Evolutionary conservation across 2,797 vertebrate genomes (phyloP).

Genomic region (Esox masquinongy): DNA sequence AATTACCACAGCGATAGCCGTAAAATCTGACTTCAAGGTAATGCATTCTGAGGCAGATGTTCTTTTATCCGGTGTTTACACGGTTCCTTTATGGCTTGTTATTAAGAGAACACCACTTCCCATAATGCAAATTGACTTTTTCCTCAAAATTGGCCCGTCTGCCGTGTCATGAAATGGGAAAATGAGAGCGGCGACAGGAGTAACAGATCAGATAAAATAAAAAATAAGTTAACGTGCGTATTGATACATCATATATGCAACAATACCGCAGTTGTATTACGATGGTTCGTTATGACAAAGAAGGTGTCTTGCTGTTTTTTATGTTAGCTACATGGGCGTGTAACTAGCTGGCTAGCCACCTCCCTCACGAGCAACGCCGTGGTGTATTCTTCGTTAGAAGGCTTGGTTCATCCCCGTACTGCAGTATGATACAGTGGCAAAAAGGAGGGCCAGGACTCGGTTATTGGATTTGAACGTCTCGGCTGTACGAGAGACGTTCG

Average conservation of each 20-base stretch:
- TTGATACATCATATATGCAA: slow-evolving; percentile 8
- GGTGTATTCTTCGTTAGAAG: slow-evolving; percentile 43
- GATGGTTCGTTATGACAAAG: slow-evolving; percentile 36
- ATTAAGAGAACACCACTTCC: slow-evolving; percentile 54
- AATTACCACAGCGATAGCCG: slow-evolving; percentile 18
- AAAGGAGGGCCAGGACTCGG: slow-evolving; percentile 53
- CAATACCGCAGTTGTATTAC: slow-evolving; percentile 32
- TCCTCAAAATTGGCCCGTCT: slow-evolving; percentile 68
- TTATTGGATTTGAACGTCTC: slow-evolving; percentile 48
- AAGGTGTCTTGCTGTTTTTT: slow-evolving; percentile 37
- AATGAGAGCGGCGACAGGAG: slow-evolving; percentile 66
- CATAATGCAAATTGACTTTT: slow-evolving; percentile 49
- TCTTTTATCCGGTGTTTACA: not conserved
- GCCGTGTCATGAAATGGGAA: slow-evolving; percentile 58
- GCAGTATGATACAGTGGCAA: slow-evolving; percentile 44
- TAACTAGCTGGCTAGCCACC: slow-evolving; percentile 42
- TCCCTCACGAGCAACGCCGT: slow-evolving; percentile 45
- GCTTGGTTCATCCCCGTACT: slow-evolving; percentile 54
- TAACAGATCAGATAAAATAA: slow-evolving; percentile 36
- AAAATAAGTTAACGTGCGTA: slow-evolving; percentile 33
- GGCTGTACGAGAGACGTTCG: slow-evolving; percentile 17
- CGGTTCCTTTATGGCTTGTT: not conserved
- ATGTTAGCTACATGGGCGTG: slow-evolving; percentile 49
- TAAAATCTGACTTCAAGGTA: slow-evolving; percentile 23
- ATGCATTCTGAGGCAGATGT: slow-evolving; percentile 61